Evolutionary conservation across 2,888 invertebrate genomes (phyloP), one percentile per base, ranked within the genome.

Genomic region (Harpagoxenus sublaevis): DNA sequence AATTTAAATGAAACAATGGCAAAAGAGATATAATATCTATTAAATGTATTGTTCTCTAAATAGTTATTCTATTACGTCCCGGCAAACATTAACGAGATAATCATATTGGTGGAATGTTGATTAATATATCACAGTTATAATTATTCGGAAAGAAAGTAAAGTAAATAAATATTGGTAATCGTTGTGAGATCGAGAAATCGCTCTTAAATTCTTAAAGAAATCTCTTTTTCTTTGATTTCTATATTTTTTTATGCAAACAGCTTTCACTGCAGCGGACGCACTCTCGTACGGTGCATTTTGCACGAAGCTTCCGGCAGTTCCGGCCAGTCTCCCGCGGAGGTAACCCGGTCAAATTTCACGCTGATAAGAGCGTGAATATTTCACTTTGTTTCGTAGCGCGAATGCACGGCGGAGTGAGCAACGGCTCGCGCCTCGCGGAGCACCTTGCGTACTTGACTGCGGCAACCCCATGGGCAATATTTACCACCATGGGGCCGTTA

Each of bases 401-500:
- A 42, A 18, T 45, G 66, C 68, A 73, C 39, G 65, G 23, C 39
- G 63, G 51, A 81, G 74, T 51, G 74, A 74, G 48, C 35, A 71
- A 42, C n/a, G 28, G 35, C 48, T 23, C 42, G 66, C 55, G 23
- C 23, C 23, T 75, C 78, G 63, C 65, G 60, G 55, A 86, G 86
- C 91, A 90, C 90, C 91, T 91, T 88, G 88, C 86, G 66, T 73
- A 77, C 85, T 65, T 84, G 79, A 81, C 84, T 73, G 82, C 63
- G 74, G 84, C 84, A 83, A 71, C 84, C 87, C 88, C 84, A 45
- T 83, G 87, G 79, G 88, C 88, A 90, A 92, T 91, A 91, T 92
- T 91, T 92, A 88, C 92, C 88, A 90, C 92, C 88, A 91, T 89
- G 91, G 92, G 91, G 89, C 87, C 88, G 89, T 88, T 93, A 92